Base-by-base conservation (phyloP, 2,113 vertebrate species). In the Sceloporus undulatus region DNA sequence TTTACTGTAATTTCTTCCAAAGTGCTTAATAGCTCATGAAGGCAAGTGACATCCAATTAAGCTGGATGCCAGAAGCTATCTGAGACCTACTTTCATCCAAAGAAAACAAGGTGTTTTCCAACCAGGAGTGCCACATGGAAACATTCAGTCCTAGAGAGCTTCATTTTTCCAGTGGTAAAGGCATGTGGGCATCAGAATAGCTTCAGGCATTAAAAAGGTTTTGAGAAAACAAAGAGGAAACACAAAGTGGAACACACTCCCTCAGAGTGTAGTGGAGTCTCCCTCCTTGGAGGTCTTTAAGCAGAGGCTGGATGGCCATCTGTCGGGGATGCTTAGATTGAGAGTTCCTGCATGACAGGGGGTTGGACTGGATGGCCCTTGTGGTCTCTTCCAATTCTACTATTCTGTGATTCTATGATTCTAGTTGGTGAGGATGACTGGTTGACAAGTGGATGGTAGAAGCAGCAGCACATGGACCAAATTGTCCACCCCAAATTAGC, bases 61-160 rank as follows among this genome's bases (percentile, higher is more conserved):
- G 38, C 52, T 34, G 11, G 54, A 84, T 52, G 27, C 25, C 40
- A 52, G 10, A 79, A 65, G 14, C 40, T 54, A 56, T 84, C 74
- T 70, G 42, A 16, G 38, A 70, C 48, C 75, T 75, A 25, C 79
- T 87, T 71, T 88, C 34, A 79, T 78, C 62, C 82, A 71, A 78
- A 84, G 65, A 48, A 79, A 88, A 88, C 68, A 79, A 84, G 23
- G 65, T 18, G 38, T 71, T 70, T 79, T 76, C 68, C 65, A 84
- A 42, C 65, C 56, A 3, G 25, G 48, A 78, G 25, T 9, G 34
- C 70, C 38, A 54, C 52, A 62, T 65, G 75, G 78, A 89, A 85
- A 89, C 34, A 71, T 88, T 18, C 42, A 68, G 29, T 77, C 73
- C 65, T 89, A 14, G 23, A 65, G 6, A 52, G 27, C 68, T 38